These are phyloP conservation scores for Alentia gelatinosa DNA, from an alignment of 2,888 invertebrate species.

Conservation along the genomic window DNA sequence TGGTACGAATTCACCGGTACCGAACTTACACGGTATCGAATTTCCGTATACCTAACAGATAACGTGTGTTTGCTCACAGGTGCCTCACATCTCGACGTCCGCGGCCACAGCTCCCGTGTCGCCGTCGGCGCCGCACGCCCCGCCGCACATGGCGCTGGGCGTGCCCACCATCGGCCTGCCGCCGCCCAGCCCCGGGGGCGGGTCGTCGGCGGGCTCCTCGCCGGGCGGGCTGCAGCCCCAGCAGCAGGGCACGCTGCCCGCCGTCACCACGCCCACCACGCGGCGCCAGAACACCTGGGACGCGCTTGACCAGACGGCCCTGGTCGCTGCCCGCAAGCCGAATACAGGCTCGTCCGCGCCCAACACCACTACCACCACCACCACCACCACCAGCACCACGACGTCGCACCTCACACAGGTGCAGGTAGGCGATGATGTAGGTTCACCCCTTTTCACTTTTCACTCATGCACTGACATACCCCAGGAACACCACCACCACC, in stretches of 20 bases:
- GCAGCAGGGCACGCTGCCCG: background rate
- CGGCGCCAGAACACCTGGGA: constrained; percentile 96
- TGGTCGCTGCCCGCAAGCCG: constrained; percentile 86
- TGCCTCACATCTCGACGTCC: constrained; percentile 63
- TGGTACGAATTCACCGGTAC: too few species aligned
- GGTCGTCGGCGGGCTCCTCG: background rate
- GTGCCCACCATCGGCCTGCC: constrained; percentile 68
- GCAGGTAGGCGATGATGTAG: constrained; percentile 62
- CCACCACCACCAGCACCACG: constrained; percentile 61
- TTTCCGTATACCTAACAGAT: too few species aligned
- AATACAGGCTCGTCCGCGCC: background rate
- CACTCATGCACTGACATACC: background rate
- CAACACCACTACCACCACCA: background rate
- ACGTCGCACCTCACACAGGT: constrained; percentile 81
- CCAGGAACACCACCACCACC: background rate
- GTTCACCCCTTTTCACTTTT: constrained; percentile 1
- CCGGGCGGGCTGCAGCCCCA: background rate
- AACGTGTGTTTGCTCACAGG: constrained; percentile 59
- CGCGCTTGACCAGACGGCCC: constrained; percentile 91
- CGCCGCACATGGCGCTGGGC: constrained; percentile 70
- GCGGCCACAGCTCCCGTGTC: constrained; percentile 62
- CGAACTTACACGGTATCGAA: too few species aligned
- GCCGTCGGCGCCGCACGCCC: constrained; percentile 62
- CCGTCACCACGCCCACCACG: constrained; percentile 74
- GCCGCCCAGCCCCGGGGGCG: background rate